Evolutionary conservation across 2,888 invertebrate species (phyloP).

Genomic region (Megastigmus dorsalis): DNA sequence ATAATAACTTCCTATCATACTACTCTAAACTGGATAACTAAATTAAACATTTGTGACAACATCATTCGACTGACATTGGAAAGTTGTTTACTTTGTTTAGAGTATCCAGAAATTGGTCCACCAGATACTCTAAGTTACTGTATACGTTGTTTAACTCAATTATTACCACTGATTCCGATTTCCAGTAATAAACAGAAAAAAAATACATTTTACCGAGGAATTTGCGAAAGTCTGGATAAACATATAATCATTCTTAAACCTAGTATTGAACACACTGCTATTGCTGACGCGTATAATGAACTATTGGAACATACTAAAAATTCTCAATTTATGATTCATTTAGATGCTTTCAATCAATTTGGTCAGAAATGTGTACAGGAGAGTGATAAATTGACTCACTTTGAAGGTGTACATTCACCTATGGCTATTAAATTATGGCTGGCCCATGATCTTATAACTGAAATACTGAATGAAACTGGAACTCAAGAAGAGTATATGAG

Average conservation of each 20-base stretch:
- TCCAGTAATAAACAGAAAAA: constrained; percentile 40
- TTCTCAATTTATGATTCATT: neutral
- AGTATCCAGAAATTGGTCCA: constrained; percentile 58
- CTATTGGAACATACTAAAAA: neutral
- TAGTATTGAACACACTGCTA: neutral
- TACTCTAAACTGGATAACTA: neutral
- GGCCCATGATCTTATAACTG: constrained; percentile 4
- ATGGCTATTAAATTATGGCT: constrained; percentile 24
- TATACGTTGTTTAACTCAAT: constrained; percentile 58
- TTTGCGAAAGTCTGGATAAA: constrained; percentile 2
- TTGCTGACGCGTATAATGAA: constrained; percentile 15
- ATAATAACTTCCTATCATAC: constrained; percentile 8
- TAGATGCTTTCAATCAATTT: constrained; percentile 20
- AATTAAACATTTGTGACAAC: constrained; percentile 41
- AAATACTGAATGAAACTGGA: neutral
- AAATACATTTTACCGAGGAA: neutral
- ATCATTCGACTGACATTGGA: constrained; percentile 63
- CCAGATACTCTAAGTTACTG: constrained; percentile 60
- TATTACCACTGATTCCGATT: constrained; percentile 38
- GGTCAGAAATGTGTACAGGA: constrained; percentile 44
- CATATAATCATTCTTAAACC: constrained; percentile 2
- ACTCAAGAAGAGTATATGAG: constrained; percentile 28
- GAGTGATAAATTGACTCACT: constrained; percentile 40
- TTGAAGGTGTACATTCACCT: constrained; percentile 8
- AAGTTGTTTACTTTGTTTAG: constrained; percentile 61